Evolutionary conservation across 2,797 vertebrate species (phyloP), one percentile per base, ranked within the genome.

Genomic region (Trematomus bernacchii): DNA sequence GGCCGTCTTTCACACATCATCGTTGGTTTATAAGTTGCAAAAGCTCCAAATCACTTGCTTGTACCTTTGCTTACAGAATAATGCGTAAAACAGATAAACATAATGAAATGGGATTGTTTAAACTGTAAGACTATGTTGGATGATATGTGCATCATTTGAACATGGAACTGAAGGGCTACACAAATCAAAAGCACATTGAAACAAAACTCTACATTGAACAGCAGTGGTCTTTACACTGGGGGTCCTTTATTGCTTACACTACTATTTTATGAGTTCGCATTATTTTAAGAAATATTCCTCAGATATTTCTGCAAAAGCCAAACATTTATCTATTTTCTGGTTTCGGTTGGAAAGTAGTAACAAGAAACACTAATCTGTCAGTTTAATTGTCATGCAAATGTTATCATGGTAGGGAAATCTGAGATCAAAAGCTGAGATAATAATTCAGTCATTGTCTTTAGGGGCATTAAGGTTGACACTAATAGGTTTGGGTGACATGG

Each of bases 111-210:
- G 60, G 60, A 71, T 63, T 67, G 23, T 76, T 82, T 40, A 84
- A 87, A 90, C 79, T 77, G 80, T 66, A 74, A 33, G 44, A 65
- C 64, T 80, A 72, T 68, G 73, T 67, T 78, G 62, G 53, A 79
- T 87, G 66, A 76, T 53, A 66, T 71, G 82, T 15, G 51, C 73
- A 48, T 72, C 47, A 72, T 80, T 70, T 69, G 50, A 85, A 91
- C 85, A 90, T 85, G 74, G 66, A 84, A 85, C 72, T 79, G 66
- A 83, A 92, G 88, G 87, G 76, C 82, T 87, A 89, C 73, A 91
- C 54, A 87, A 62, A 93, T 85, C 42, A 91, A 90, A 92, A 92
- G 79, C 67, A 93, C 91, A 92, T 81, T 67, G 60, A 92, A 80
- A 87, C 74, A 64, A 63, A 80, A 89, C 79, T 85, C 78, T 87